A percentile compares a stretch with the other conserved stretches of the same genome.
These are phyloP conservation scores for Aurelia aurita DNA, from an alignment of 30 jellyfish, hydroid and myxozoan genomes.

Conservation along the genomic window DNA sequence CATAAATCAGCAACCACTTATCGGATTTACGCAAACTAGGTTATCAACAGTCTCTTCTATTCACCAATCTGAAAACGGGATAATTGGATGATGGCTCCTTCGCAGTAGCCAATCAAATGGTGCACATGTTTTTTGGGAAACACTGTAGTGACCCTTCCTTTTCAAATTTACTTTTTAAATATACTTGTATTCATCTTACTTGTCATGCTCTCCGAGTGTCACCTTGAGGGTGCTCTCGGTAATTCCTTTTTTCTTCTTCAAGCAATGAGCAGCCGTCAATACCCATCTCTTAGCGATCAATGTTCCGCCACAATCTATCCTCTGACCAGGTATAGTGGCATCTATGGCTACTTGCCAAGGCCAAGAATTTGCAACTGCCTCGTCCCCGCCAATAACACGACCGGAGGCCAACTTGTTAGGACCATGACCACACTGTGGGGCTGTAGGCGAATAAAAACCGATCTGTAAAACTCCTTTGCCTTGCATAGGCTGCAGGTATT, in stretches of 20 bases:
- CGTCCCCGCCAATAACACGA: slow-evolving; percentile 83
- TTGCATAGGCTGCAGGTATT: too few species aligned
- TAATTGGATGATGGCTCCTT: too few species aligned
- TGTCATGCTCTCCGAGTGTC: slow-evolving; percentile 72
- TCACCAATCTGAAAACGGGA: too few species aligned
- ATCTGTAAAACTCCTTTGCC: background rate
- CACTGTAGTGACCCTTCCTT: background rate
- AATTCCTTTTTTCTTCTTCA: background rate
- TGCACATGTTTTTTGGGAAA: too few species aligned
- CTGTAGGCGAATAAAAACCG: background rate
- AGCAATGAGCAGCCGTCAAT: slow-evolving; percentile 80
- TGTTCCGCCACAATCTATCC: slow-evolving; percentile 65
- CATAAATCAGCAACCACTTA: too few species aligned
- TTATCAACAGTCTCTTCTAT: too few species aligned
- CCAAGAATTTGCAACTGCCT: slow-evolving; percentile 75
- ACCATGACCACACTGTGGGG: slow-evolving; percentile 58
- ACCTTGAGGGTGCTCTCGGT: slow-evolving; percentile 12
- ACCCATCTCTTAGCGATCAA: slow-evolving; percentile 71
- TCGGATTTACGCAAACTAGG: too few species aligned
- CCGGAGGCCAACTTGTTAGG: background rate
- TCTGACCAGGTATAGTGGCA: too few species aligned
- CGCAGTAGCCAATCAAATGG: too few species aligned
- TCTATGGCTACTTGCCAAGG: slow-evolving; percentile 79
- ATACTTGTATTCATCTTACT: slow-evolving; percentile 12
- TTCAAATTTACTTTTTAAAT: background rate